phyloP scores from a whole-genome alignment of 1,140 invertebrate genomes.

The Wiebesia pumilae region DNA sequence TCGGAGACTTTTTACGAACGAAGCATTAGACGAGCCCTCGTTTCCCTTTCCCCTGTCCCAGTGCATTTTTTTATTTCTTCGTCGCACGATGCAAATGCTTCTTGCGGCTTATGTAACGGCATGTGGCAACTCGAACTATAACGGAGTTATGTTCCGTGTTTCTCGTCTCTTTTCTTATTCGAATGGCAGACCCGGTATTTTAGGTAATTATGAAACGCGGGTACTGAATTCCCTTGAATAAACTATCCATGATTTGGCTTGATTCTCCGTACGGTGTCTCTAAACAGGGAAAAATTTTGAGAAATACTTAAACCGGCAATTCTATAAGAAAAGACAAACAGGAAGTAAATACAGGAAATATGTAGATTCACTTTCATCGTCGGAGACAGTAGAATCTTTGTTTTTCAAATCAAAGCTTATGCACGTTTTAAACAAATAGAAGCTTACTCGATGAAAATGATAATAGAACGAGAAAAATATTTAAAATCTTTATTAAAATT shows the following conservation, averaged over 20 bases:
- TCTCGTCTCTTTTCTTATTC: not conserved
- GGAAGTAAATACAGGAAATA: too few relatives aligned
- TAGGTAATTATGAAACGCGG: not conserved
- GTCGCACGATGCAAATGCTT: not conserved
- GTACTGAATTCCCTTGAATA: not conserved
- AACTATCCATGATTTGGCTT: not conserved
- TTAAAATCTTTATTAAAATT: too few relatives aligned
- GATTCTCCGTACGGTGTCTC: not conserved
- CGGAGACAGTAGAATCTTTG: too few relatives aligned
- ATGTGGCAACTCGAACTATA: not conserved
- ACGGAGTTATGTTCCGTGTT: not conserved
- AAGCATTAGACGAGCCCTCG: not conserved
- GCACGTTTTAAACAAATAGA: too few relatives aligned
- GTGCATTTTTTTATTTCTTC: not conserved
- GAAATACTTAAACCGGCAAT: too few relatives aligned
- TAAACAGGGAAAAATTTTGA: too few relatives aligned
- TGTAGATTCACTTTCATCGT: too few relatives aligned
- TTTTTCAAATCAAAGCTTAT: too few relatives aligned
- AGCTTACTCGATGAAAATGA: too few relatives aligned
- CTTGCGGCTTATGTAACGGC: not conserved
- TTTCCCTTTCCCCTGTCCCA: not conserved
- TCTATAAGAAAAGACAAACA: too few relatives aligned
- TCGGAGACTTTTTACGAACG: conserved; percentile 20
- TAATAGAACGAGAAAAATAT: too few relatives aligned
- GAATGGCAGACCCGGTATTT: not conserved